Percentiles rank a stretch among this genome's conserved stretches.
These are phyloP conservation scores for Erynnis tages DNA, from an alignment of 2,888 invertebrate species.

Conservation along the genomic window DNA sequence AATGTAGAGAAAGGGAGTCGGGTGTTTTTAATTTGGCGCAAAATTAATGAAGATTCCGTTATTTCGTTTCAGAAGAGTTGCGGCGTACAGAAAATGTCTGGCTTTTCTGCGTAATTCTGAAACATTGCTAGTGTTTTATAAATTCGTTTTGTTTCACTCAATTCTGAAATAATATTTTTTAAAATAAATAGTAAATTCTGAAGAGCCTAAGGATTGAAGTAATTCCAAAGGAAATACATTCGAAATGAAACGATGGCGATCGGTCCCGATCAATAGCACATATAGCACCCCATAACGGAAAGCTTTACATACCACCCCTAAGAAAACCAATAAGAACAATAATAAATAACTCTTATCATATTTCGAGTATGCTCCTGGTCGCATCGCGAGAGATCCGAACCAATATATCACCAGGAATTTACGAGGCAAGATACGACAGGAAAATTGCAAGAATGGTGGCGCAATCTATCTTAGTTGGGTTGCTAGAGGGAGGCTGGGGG, in stretches of 20 bases:
- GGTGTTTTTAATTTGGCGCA: slow-evolving; percentile 67
- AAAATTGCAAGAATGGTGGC: slow-evolving; percentile 96
- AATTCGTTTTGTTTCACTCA: slow-evolving; percentile 40
- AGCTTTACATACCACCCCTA: slow-evolving; percentile 58
- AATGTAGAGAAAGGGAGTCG: slow-evolving; percentile 50
- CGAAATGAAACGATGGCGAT: background rate
- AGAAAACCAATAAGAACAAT: slow-evolving; percentile 82
- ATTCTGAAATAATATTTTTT: slow-evolving; percentile 41
- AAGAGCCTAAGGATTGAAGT: too few relatives aligned
- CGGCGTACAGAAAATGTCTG: slow-evolving; percentile 37
- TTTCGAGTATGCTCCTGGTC: slow-evolving; percentile 82
- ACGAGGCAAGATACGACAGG: slow-evolving; percentile 95
- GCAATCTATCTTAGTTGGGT: slow-evolving; percentile 93
- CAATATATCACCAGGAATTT: slow-evolving; percentile 93
- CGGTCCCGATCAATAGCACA: slow-evolving; percentile 44
- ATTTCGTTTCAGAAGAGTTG: slow-evolving; percentile 50
- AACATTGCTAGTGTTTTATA: slow-evolving; percentile 41
- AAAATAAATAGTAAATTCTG: too few relatives aligned
- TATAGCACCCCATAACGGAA: slow-evolving; percentile 52
- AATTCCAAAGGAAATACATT: too few relatives aligned
- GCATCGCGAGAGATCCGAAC: slow-evolving; percentile 81
- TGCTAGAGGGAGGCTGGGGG: slow-evolving; percentile 75
- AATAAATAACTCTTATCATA: slow-evolving; percentile 82
- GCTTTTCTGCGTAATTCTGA: slow-evolving; percentile 42
- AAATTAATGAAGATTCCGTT: slow-evolving; percentile 65